Base-by-base conservation (phyloP, 1,140 invertebrate genomes). In the Pogonus chalceus region DNA sequence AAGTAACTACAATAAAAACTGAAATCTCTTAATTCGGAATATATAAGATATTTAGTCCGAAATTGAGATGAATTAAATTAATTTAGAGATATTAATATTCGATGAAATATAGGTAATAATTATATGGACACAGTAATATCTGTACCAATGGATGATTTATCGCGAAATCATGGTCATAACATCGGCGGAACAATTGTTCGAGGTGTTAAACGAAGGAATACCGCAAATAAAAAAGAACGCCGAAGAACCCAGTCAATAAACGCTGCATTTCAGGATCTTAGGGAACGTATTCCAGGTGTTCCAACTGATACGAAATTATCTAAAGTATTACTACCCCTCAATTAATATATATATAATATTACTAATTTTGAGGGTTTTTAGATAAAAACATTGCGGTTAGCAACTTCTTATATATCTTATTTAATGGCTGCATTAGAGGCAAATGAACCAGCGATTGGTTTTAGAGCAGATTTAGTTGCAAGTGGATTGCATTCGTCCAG, bases 271-370 rank as follows among this genome's bases (percentile, higher is more conserved):
- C 84, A 90, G 0, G 86, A 92, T 64, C 75, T 97, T 0, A 72
- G 94, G 2, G 91, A 94, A 54, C 90, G 91, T 68, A 97, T 98
- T 61, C 95, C 95, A 0, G 96, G 96, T 65, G 92, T 97, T 3
- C 93, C 93, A 0, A 82, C 88, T 0, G 94, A 97, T 66, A 97
- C 93, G 0, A 97, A 97, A 72, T 70, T 96, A 46, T 91, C 88
- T 7, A 93, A 94, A 72, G 79, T 82, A 67, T 71, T 51, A 23
- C 16, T 31, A 39, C 1, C 31, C 52, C 1, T 2, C 18, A 50
- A 39, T 23, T 16, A 2, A 50, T 4, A 22, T 35, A 51, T 23
- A 26, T n/a, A 35, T 35, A 10, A 37, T 16, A 24, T 20, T 18
- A 20, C 10, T 55, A 50, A 48, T 31, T 55, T 21, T 56, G 39